Conservation (phyloP, 1,140 invertebrate species). For the Lepidurus couesii region DNA sequence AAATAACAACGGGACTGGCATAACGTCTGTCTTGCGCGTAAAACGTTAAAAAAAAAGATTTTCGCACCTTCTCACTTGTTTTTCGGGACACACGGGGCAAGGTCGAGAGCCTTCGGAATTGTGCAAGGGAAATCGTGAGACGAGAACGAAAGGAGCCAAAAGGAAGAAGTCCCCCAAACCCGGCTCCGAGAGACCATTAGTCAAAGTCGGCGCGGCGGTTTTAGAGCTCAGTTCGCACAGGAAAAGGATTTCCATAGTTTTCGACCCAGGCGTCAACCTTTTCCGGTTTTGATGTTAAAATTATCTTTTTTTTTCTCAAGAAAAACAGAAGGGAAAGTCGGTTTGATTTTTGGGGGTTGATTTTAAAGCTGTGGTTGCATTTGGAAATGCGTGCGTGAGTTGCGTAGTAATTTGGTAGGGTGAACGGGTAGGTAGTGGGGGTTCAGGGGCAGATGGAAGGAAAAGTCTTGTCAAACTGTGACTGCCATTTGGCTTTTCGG, state of each 20-base stretch:
- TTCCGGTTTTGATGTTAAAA: background rate
- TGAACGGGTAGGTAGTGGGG: background rate
- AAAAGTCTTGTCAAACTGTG: constrained; percentile 15
- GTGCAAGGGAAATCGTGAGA: background rate
- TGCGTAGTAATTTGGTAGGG: background rate
- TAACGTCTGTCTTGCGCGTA: background rate
- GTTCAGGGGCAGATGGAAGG: background rate
- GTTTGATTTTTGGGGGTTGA: background rate
- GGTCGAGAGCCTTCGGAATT: background rate
- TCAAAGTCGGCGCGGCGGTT: background rate
- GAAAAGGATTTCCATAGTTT: constrained; percentile 10
- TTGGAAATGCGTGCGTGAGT: background rate
- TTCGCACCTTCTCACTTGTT: background rate
- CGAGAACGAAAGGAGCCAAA: background rate
- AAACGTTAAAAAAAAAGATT: background rate
- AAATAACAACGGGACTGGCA: background rate
- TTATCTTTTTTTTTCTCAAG: too few relatives aligned
- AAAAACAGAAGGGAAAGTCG: background rate
- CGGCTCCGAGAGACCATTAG: background rate
- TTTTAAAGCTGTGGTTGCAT: background rate
- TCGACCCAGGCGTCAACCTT: background rate
- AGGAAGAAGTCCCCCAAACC: background rate
- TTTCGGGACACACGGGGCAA: background rate
- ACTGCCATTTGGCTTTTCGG: background rate
- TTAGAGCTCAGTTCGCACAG: background rate